Conservation (phyloP, 1,140 invertebrate genomes). For the Brachystomella parvula region DNA sequence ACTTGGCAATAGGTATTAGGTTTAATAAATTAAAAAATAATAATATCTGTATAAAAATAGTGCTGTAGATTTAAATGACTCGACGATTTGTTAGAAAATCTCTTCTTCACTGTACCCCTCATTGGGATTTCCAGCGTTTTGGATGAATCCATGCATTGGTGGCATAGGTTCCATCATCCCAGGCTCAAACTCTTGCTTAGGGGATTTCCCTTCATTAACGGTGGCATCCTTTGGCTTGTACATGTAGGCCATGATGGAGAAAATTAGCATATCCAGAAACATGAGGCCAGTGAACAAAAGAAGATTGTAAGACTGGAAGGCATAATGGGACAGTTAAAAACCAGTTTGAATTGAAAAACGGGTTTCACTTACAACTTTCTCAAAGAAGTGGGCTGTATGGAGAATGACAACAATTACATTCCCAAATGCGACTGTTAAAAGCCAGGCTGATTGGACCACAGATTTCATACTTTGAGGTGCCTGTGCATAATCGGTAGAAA, state of each 20-base stretch:
- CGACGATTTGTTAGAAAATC: too few species aligned
- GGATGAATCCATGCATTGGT: too few species aligned
- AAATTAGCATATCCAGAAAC: conserved; percentile 69
- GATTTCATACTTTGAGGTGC: conserved; percentile 85
- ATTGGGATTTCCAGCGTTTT: too few species aligned
- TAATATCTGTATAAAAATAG: too few species aligned
- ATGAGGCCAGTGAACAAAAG: conserved; percentile 79
- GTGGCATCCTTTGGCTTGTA: conserved; percentile 42
- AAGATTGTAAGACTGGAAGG: conserved; percentile 68
- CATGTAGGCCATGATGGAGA: conserved; percentile 59
- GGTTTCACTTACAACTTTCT: conserved; percentile 54
- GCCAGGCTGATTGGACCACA: conserved; percentile 77
- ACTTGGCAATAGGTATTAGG: too few species aligned
- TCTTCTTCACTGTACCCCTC: too few species aligned
- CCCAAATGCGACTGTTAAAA: conserved; percentile 79
- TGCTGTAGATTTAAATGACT: too few species aligned
- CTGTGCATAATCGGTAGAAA: conserved; percentile 47
- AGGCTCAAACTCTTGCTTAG: too few species aligned
- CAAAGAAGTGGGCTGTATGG: conserved; percentile 57
- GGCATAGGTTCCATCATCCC: too few species aligned
- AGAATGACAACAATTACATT: conserved; percentile 83
- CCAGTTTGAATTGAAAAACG: too few species aligned
- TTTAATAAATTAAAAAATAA: too few species aligned
- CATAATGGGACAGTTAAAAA: conserved; percentile 25
- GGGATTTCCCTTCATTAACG: too few species aligned